Evolutionary conservation across 2,113 vertebrate genomes (phyloP).

Genomic region (Talpa occidentalis): DNA sequence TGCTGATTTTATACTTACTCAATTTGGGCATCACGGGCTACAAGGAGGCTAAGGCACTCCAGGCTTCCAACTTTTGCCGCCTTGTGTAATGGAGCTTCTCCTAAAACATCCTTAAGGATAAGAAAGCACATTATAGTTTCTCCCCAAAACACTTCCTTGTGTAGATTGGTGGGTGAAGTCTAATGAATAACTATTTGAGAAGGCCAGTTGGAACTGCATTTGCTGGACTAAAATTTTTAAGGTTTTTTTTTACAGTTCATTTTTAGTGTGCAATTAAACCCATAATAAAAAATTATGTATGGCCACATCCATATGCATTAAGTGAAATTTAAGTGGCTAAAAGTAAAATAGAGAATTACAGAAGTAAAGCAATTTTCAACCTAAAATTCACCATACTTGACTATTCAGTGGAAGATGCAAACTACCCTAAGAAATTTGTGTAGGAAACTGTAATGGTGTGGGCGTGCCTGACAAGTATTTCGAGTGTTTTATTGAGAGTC

Average conservation of each 20-base stretch:
- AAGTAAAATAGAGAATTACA: background rate
- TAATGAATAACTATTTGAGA: background rate
- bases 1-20: constrained; percentile 83
- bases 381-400: constrained; percentile 17
- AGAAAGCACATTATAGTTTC: constrained; percentile 23
- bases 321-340: constrained; percentile 2
- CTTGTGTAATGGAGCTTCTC: constrained; percentile 89
- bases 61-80: constrained; percentile 88
- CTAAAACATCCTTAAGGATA: constrained; percentile 84
- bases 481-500: background rate
- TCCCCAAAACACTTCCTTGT: background rate
- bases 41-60: constrained; percentile 88
- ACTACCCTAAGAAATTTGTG: background rate
- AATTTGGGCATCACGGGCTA: constrained; percentile 85
- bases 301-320: background rate
- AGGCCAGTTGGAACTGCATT: background rate
- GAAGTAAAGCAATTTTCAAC: background rate
- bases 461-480: background rate
- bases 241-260: background rate
- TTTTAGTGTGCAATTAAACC: background rate
- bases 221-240: background rate
- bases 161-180: background rate
- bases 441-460: background rate
- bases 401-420: background rate
- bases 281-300: background rate